Conservation (phyloP, 1,140 invertebrate genomes). For the Euwallacea fornicatus region DNA sequence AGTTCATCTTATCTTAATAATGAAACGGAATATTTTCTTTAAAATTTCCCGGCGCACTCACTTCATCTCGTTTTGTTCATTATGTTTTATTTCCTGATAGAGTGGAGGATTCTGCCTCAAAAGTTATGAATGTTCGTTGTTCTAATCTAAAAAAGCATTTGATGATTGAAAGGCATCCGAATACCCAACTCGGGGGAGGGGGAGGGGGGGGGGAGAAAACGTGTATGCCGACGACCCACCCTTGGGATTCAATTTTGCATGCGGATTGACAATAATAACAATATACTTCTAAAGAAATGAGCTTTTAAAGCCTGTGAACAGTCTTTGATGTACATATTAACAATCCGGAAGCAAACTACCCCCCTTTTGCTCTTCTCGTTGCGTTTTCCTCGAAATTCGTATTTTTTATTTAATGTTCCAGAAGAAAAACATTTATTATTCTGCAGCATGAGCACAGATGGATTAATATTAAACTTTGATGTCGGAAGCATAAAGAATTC, state of each 20-base stretch:
- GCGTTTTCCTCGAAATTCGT: constrained; percentile 24
- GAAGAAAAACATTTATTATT: constrained; percentile 36
- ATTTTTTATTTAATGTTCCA: constrained; percentile 38
- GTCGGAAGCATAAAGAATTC: constrained; percentile 24
- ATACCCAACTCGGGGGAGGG: constrained; percentile 26
- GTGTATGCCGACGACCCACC: constrained; percentile 39
- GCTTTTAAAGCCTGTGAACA: constrained; percentile 42
- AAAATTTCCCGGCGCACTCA: constrained; percentile 29
- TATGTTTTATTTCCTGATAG: constrained; percentile 45
- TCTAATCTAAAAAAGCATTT: constrained; percentile 51
- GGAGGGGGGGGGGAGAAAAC: constrained; percentile 31
- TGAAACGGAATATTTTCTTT: constrained; percentile 35
- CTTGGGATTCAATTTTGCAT: constrained; percentile 54
- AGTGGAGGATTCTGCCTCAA: constrained; percentile 43
- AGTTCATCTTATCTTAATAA: constrained; percentile 31
- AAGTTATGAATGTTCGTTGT: constrained; percentile 47
- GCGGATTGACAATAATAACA: constrained; percentile 53
- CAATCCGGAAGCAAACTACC: constrained; percentile 47
- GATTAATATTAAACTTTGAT: constrained; percentile 38
- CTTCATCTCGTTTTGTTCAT: constrained; percentile 35
- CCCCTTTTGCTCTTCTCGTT: constrained; percentile 37
- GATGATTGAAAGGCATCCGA: constrained; percentile 48
- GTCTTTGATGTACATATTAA: constrained; percentile 52
- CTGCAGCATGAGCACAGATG: constrained; percentile 24
- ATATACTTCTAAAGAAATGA: constrained; percentile 50